Percentiles rank a stretch among this genome's conserved stretches.
Conservation (phyloP, 2,888 invertebrate genomes). For the Sicus ferrugineus region DNA sequence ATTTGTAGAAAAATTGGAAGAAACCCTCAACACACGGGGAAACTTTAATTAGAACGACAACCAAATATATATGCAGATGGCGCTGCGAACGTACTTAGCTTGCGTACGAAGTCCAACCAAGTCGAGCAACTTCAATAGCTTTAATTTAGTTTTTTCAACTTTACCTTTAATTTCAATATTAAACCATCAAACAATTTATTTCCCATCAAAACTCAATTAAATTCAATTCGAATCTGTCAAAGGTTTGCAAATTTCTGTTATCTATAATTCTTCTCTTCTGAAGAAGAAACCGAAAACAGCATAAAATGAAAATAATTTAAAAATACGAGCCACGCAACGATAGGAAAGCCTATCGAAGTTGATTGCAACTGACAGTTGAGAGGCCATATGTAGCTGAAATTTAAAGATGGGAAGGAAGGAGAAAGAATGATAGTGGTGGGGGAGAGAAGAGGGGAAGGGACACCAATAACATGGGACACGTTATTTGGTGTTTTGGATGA, state of each 20-base stretch:
- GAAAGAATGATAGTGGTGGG: not conserved
- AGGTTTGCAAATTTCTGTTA: conserved; percentile 9
- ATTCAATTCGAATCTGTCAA: not conserved
- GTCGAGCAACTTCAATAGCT: not conserved
- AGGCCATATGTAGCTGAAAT: not conserved
- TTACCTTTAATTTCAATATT: too few relatives aligned
- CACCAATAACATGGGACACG: not conserved
- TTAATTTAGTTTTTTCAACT: too few relatives aligned
- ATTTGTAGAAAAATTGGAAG: not conserved
- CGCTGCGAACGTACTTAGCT: not conserved
- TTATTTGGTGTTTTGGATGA: not conserved
- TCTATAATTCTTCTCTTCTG: not conserved
- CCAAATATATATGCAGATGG: not conserved
- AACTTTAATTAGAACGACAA: conserved; percentile 3
- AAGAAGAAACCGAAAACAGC: not conserved
- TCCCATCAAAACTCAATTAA: not conserved
- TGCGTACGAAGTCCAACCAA: not conserved
- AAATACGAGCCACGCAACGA: not conserved
- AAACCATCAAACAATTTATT: conserved; percentile 3
- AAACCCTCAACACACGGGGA: not conserved
- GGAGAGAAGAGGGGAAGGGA: too few relatives aligned
- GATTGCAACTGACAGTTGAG: conserved; percentile 13
- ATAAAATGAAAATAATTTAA: not conserved
- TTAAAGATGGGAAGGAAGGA: not conserved
- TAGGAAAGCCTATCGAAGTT: conserved; percentile 6